Evolutionary conservation across 2,113 vertebrate genomes (phyloP), one percentile per base, ranked within the genome.

Genomic region (Tympanuchus pallidicinctus): DNA sequence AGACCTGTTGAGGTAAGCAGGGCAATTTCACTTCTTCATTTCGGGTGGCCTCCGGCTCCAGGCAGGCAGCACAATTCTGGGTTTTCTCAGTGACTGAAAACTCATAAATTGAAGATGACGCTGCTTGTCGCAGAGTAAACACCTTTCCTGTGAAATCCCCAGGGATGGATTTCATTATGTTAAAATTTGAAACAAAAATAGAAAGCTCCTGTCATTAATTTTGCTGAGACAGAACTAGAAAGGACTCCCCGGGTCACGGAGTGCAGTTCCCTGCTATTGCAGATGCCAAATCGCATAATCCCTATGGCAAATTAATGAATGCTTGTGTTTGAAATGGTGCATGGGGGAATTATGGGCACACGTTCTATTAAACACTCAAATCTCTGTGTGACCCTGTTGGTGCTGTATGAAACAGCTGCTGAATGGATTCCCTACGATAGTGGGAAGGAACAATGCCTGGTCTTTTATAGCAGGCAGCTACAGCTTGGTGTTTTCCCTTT

Each of bases 381-480:
- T 71, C 88, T 88, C 83, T 3, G 5, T 40, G 92, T 89, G 93
- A 94, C 92, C 90, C 88, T 95, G 93, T 83, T 82, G 45, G 11
- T 0, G 6, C 82, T 86, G 72, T 8, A 3, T 45, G 69, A 52
- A 95, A n/a, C 76, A 80, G 79, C 93, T 94, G 85, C 84, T 77
- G 64, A 56, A 74, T 88, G 88, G 72, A 38, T 96, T 94, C 88
- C 69, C 70, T 73, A 6, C 0, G 0, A 61, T 36, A 65, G 69
- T 18, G 70, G 52, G 34, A 67, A 88, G 50, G 36, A 52, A 48
- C 48, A 34, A 6, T 40, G 72, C 57, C 52, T 52, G 27, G 13
- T 79, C 71, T 84, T 22, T 10, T 5, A 15, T 2, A 63, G 59
- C 63, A 4, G 0, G 3, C 50, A 20, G 21, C 72, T 77, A 4